These are phyloP conservation scores for Drosophila burlai DNA, from an alignment of 1,140 invertebrate genomes.

Conservation along the genomic window DNA sequence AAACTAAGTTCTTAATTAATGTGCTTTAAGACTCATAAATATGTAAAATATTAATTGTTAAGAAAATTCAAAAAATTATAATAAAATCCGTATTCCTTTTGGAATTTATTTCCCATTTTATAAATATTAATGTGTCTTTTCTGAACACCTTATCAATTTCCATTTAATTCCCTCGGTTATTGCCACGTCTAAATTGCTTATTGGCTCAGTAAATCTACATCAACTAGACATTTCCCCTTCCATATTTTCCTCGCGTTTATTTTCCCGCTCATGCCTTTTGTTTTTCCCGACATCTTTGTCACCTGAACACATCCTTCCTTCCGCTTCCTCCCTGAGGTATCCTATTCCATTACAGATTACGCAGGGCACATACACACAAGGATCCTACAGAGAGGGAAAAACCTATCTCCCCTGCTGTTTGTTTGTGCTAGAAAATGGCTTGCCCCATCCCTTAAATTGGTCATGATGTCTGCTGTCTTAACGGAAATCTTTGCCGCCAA, in stretches of 20 bases:
- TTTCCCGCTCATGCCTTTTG: constrained; percentile 11
- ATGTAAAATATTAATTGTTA: background rate
- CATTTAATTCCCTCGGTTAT: constrained; percentile 21
- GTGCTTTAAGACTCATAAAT: background rate
- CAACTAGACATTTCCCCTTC: constrained; percentile 21
- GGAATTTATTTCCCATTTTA: too few species aligned
- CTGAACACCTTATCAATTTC: constrained; percentile 13
- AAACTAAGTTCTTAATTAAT: background rate
- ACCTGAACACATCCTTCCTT: constrained; percentile 44
- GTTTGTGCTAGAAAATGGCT: constrained; percentile 56
- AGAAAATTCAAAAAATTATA: background rate
- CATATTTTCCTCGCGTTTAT: constrained; percentile 9
- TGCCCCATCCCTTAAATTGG: constrained; percentile 57
- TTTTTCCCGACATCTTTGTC: constrained; percentile 56
- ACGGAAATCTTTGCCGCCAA: constrained; percentile 70
- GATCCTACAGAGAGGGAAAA: constrained; percentile 20
- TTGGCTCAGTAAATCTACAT: constrained; percentile 26
- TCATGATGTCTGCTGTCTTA: constrained; percentile 43
- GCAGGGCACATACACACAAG: constrained; percentile 6
- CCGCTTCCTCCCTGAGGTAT: constrained; percentile 20
- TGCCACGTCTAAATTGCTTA: constrained; percentile 11
- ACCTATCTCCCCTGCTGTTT: constrained; percentile 60
- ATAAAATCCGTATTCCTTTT: background rate
- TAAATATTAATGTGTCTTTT: background rate
- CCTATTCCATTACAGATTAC: constrained; percentile 43